Evolutionary conservation across 2,797 vertebrate species (phyloP).

Genomic region (Pelodytes ibericus): DNA sequence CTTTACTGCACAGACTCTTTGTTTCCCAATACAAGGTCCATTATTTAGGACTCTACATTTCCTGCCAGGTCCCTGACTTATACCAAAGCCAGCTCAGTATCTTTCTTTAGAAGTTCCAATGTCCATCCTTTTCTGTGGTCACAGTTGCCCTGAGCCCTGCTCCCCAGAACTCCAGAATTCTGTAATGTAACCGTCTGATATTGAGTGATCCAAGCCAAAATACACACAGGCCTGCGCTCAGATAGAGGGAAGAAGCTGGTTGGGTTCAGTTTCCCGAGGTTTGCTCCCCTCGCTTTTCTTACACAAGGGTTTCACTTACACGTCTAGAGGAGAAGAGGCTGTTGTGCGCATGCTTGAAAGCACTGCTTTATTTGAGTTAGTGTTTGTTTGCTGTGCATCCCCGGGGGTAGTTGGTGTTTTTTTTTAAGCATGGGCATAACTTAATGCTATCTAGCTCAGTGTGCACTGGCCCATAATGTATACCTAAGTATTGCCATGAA

Average conservation of each 20-base stretch:
- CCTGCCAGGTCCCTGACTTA: no score
- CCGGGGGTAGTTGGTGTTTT: conserved; percentile 49
- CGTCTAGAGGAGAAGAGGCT: neutral
- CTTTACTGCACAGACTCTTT: neutral
- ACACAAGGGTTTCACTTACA: neutral
- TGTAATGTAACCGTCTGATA: neutral
- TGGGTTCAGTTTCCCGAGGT: no score
- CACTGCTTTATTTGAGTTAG: conserved; percentile 56
- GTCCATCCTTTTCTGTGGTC: no score
- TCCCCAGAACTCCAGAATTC: neutral
- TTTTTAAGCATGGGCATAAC: conserved; percentile 22
- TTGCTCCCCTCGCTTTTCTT: neutral
- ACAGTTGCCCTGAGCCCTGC: no score
- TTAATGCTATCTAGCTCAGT: neutral
- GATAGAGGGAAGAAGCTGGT: neutral
- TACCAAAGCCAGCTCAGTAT: neutral
- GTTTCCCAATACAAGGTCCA: neutral
- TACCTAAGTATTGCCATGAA: no score
- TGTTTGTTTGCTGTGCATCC: conserved; percentile 58
- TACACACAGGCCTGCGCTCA: neutral
- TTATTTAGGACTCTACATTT: neutral
- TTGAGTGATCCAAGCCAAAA: conserved; percentile 1
- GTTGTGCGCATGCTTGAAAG: conserved; percentile 63
- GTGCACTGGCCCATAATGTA: conserved; percentile 47
- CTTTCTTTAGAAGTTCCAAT: no score